Conservation (phyloP, 2,797 vertebrate species). For the Furcifer pardalis region DNA sequence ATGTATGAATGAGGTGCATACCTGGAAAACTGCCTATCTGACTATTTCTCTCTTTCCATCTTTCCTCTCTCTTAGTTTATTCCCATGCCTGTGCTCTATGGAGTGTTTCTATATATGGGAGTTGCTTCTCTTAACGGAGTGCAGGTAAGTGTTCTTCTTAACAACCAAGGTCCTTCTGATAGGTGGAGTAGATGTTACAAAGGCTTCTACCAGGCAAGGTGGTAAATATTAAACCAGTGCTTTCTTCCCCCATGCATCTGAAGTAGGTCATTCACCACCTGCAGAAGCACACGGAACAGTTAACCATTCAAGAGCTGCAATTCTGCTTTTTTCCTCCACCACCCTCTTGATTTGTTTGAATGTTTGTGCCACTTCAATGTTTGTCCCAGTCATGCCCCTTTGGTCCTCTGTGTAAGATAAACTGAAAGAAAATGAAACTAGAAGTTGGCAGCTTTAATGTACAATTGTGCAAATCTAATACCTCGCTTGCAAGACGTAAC, state of each 20-base stretch:
- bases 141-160: slow-evolving; percentile 81
- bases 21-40: not conserved
- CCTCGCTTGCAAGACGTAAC: not conserved
- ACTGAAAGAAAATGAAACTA: not conserved
- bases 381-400: no score
- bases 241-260: not conserved
- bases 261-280: not conserved
- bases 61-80: slow-evolving; percentile 85
- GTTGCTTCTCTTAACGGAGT: slow-evolving; percentile 96
- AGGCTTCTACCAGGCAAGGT: not conserved
- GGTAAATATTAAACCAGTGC: not conserved
- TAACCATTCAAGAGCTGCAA: not conserved
- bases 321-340: no score
- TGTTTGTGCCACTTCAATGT: not conserved
- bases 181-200: not conserved
- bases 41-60: slow-evolving; percentile 20
- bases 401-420: not conserved
- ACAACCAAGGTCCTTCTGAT: not conserved
- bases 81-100: slow-evolving; percentile 97
- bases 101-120: slow-evolving; percentile 98
- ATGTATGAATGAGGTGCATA: not conserved
- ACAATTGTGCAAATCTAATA: not conserved
- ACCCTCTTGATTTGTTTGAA: not conserved
- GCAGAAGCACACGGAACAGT: not conserved
- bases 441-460: not conserved